phyloP scores from a whole-genome alignment of 1,140 invertebrate species.

The Conus ventricosus region DNA sequence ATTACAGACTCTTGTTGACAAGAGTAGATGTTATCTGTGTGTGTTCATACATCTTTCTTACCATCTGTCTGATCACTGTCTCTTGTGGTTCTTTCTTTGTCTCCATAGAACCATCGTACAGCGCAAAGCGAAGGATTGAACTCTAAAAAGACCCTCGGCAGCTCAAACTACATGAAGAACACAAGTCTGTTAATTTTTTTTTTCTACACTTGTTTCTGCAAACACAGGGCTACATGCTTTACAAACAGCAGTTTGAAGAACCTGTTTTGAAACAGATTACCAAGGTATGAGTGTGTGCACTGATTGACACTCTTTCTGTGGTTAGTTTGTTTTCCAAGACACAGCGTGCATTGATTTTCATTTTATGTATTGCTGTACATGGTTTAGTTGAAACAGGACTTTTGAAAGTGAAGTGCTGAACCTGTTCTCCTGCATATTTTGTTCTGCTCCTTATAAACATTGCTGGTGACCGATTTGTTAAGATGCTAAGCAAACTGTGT shows the following conservation, averaged over 20 bases:
- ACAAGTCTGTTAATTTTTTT: background rate
- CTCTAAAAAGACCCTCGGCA: background rate
- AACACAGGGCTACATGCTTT: background rate
- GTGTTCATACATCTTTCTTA: background rate
- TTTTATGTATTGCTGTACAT: background rate
- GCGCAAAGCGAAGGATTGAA: constrained; percentile 11
- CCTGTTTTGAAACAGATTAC: background rate
- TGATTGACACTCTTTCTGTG: background rate
- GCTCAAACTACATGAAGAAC: background rate
- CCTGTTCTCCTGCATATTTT: background rate
- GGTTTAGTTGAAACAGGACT: background rate
- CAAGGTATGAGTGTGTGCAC: background rate
- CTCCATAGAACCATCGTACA: background rate
- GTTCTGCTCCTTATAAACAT: background rate
- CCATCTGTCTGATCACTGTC: background rate
- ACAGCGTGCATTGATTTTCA: background rate
- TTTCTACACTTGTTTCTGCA: background rate
- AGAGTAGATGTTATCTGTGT: no score
- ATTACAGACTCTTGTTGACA: no score
- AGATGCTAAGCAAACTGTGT: background rate
- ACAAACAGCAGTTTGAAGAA: background rate
- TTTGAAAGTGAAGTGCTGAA: background rate
- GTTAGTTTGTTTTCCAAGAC: background rate
- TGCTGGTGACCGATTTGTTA: background rate
- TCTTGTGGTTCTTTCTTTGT: background rate